phyloP scores from a whole-genome alignment of 2,113 vertebrate species.

The Callipepla squamata region DNA sequence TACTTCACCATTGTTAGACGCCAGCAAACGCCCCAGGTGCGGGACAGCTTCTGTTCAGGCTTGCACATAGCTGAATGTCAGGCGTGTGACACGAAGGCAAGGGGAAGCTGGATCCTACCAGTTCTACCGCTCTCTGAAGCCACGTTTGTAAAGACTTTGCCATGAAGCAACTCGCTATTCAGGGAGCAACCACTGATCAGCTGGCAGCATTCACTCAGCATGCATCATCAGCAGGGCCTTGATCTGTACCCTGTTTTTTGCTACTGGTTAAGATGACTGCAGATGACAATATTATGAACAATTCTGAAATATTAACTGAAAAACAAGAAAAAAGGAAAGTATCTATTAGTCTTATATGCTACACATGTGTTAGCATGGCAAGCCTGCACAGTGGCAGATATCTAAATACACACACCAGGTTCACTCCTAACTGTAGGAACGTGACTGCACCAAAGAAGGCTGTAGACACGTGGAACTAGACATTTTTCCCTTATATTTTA shows the following conservation, averaged over 20 bases:
- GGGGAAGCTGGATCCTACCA: conserved; percentile 23
- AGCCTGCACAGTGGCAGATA: background rate
- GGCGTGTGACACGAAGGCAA: background rate
- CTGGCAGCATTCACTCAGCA: background rate
- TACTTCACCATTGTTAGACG: background rate
- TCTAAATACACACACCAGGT: background rate
- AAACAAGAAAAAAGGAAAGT: background rate
- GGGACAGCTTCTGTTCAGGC: conserved; percentile 37
- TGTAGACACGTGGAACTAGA: rapidly evolving
- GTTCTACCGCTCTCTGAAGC: conserved; percentile 37
- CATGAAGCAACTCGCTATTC: background rate
- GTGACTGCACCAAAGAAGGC: background rate
- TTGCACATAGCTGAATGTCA: background rate
- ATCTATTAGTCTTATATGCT: background rate
- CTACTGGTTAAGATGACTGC: background rate
- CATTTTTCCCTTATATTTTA: background rate
- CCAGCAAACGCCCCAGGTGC: background rate
- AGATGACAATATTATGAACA: background rate
- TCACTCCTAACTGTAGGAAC: background rate
- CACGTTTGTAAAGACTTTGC: background rate
- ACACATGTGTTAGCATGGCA: background rate
- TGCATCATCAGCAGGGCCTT: background rate
- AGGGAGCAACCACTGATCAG: background rate
- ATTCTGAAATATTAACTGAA: background rate
- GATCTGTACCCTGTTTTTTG: background rate